A percentile compares a stretch with the other conserved stretches of the same genome.
Conservation (phyloP, 2,113 vertebrate species). For the Aldabrachelys gigantea region DNA sequence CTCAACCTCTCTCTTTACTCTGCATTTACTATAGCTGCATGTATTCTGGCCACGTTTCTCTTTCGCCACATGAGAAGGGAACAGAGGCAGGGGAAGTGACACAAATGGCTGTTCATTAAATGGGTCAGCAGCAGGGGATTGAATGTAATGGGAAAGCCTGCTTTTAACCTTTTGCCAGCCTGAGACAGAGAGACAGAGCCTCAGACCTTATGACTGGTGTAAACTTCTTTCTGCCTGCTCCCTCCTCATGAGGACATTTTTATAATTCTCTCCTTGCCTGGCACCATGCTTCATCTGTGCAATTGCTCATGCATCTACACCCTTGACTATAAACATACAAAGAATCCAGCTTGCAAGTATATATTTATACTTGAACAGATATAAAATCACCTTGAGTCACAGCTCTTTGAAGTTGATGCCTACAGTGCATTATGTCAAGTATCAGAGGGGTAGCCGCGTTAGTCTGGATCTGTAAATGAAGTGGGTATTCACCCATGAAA, state of each 20-base stretch:
- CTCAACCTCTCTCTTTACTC: not conserved
- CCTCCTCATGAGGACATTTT: not conserved
- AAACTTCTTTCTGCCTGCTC: slow-evolving; percentile 37
- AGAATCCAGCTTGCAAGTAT: not conserved
- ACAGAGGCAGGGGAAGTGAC: not conserved
- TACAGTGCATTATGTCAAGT: not conserved
- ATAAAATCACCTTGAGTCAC: not conserved
- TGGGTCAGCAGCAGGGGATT: not conserved
- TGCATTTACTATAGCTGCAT: rapidly evolving
- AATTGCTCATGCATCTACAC: not conserved
- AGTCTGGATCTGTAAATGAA: too few species aligned
- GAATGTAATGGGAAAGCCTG: not conserved
- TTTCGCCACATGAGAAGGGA: not conserved
- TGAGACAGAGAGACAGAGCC: rapidly evolving
- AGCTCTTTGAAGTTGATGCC: not conserved
- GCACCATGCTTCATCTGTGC: not conserved
- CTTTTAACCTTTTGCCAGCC: not conserved
- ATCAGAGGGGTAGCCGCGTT: too few species aligned
- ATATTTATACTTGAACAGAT: not conserved
- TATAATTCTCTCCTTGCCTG: slow-evolving; percentile 23
- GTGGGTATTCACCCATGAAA: too few species aligned
- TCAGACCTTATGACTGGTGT: not conserved
- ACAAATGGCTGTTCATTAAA: not conserved
- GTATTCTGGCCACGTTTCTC: not conserved
- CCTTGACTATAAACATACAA: not conserved